A percentile compares a stretch with the other conserved stretches of the same genome.
Conservation (phyloP, 2,113 vertebrate genomes). For the Reinhardtius hippoglossoides region DNA sequence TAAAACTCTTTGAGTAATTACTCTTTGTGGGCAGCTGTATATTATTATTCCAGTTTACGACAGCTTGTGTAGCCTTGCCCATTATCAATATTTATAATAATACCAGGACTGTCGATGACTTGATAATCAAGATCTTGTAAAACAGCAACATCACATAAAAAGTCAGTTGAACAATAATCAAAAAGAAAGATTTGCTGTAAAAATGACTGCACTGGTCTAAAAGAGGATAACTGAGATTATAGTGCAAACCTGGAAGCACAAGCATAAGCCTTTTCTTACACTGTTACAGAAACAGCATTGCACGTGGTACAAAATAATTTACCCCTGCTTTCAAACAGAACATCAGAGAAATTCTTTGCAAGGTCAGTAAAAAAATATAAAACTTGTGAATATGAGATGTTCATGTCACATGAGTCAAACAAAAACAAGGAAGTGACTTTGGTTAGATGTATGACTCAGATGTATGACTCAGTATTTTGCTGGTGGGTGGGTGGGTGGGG, state of each 20-base stretch:
- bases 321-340: not conserved
- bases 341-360: not conserved
- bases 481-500: too few species aligned
- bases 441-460: too few species aligned
- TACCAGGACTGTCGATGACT: not conserved
- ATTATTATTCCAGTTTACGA: not conserved
- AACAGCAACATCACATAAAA: not conserved
- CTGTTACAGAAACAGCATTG: too few species aligned
- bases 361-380: too few species aligned
- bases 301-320: not conserved
- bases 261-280: not conserved
- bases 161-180: not conserved
- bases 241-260: too few species aligned
- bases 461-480: too few species aligned
- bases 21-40: not conserved
- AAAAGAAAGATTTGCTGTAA: not conserved
- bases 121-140: not conserved
- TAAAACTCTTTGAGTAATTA: not conserved
- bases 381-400: too few species aligned
- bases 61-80: not conserved
- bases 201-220: not conserved
- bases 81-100: not conserved
- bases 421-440: too few species aligned
- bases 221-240: not conserved
- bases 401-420: too few species aligned